Percentiles rank a stretch among this genome's conserved stretches.
These are phyloP conservation scores for Platyscapa corneri DNA, from an alignment of 1,140 invertebrate species.

Conservation along the genomic window DNA sequence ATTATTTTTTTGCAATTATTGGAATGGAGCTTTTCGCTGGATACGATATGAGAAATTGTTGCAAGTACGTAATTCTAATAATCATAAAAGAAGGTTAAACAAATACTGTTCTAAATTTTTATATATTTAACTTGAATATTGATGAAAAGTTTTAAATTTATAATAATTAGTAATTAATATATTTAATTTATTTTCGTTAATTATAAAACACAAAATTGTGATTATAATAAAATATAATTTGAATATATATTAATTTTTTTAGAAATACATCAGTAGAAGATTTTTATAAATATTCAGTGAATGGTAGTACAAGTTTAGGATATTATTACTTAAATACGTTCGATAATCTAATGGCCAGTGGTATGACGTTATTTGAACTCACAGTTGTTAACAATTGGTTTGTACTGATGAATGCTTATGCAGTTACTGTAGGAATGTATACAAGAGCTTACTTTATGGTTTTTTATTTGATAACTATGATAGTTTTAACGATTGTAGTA, in stretches of 20 bases:
- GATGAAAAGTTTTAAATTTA: no score
- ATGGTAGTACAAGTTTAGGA: slow-evolving; percentile 80
- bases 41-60: slow-evolving; percentile 87
- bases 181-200: no score
- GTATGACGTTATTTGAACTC: slow-evolving; percentile 91
- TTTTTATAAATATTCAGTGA: slow-evolving; percentile 84
- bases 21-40: slow-evolving; percentile 92
- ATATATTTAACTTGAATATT: neutral
- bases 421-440: slow-evolving; percentile 79
- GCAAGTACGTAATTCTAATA: slow-evolving; percentile 80
- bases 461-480: slow-evolving; percentile 94
- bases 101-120: slow-evolving; percentile 17
- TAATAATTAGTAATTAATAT: no score
- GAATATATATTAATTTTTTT: slow-evolving; percentile 57
- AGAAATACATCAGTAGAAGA: slow-evolving; percentile 90
- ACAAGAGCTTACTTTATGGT: slow-evolving; percentile 90
- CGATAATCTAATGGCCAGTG: slow-evolving; percentile 82
- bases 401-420: slow-evolving; percentile 94
- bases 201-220: neutral
- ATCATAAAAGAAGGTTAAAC: neutral
- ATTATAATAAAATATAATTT: neutral
- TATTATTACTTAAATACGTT: slow-evolving; percentile 95
- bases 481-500: slow-evolving; percentile 92
- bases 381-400: slow-evolving; percentile 95
- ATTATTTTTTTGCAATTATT: slow-evolving; percentile 93